Percentiles rank a stretch among this genome's conserved stretches.
These are phyloP conservation scores for Homarus gammarus DNA, from an alignment of 2,888 invertebrate species.

Conservation along the genomic window DNA sequence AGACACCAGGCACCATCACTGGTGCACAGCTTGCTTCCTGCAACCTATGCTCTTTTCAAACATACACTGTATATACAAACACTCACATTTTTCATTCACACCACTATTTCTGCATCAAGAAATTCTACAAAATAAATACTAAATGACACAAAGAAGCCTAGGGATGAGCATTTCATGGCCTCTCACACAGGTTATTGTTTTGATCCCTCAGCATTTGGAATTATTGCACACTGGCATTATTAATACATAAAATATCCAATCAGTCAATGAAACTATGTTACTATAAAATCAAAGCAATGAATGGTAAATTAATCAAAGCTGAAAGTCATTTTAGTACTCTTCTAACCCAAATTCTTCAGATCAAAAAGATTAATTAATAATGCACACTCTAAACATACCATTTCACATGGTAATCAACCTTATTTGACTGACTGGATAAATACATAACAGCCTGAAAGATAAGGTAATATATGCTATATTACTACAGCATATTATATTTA, in stretches of 20 bases:
- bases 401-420: not conserved
- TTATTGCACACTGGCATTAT: constrained; percentile 29
- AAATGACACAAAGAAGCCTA: not conserved
- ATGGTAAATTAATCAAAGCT: not conserved
- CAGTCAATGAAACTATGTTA: constrained; percentile 4
- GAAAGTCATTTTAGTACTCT: not conserved
- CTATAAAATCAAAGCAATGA: not conserved
- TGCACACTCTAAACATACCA: not conserved
- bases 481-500: constrained; percentile 13
- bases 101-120: not conserved
- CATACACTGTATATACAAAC: not conserved
- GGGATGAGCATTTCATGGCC: constrained; percentile 29
- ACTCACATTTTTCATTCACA: not conserved
- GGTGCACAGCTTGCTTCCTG: not conserved
- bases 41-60: not conserved
- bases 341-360: not conserved
- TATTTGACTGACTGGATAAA: constrained; percentile 10
- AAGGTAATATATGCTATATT: constrained; percentile 1
- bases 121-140: constrained; percentile 6
- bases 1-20: not conserved
- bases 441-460: constrained; percentile 9
- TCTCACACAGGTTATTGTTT: constrained; percentile 2
- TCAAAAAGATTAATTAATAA: constrained; percentile 17
- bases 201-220: constrained; percentile 28
- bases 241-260: constrained; percentile 29